Evolutionary conservation across 2,797 vertebrate species (phyloP).

Genomic region (Pempheris klunzingeri): DNA sequence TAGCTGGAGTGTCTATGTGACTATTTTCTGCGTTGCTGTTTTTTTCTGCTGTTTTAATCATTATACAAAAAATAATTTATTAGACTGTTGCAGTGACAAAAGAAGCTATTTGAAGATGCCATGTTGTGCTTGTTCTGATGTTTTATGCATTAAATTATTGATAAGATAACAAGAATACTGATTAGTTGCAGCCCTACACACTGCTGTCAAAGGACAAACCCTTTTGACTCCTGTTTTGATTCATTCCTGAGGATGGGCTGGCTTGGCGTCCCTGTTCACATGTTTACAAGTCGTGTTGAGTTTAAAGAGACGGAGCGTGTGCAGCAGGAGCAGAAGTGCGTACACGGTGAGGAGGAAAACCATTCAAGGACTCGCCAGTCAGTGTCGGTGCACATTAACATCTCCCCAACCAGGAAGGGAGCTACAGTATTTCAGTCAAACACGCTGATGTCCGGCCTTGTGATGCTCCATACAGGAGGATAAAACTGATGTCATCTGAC

Average conservation of each 20-base stretch:
- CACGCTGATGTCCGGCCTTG: slow-evolving; percentile 27
- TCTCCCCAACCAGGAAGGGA: neutral
- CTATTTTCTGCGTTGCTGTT: slow-evolving; percentile 1
- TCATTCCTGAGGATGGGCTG: neutral
- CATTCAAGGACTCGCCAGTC: slow-evolving; percentile 23
- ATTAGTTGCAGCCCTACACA: too few species aligned
- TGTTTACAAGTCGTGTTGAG: neutral
- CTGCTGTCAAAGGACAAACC: neutral
- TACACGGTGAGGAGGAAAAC: neutral
- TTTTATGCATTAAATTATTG: too few species aligned
- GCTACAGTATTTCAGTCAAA: slow-evolving; percentile 29
- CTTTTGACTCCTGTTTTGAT: slow-evolving; percentile 8
- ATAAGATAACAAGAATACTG: too few species aligned
- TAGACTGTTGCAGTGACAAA: neutral
- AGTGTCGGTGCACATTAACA: slow-evolving; percentile 18
- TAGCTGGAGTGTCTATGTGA: neutral
- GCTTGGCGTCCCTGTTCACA: neutral
- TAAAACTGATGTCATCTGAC: slow-evolving; percentile 39
- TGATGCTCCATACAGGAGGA: slow-evolving; percentile 17
- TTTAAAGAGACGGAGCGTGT: neutral
- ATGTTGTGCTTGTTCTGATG: too few species aligned
- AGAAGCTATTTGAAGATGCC: neutral
- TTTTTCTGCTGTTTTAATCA: too few species aligned
- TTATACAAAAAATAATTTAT: neutral
- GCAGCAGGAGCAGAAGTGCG: neutral